A percentile compares a stretch with the other conserved stretches of the same genome.
Evolutionary conservation across 2,888 invertebrate genomes (phyloP).

Genomic region (Diploptera punctata): DNA sequence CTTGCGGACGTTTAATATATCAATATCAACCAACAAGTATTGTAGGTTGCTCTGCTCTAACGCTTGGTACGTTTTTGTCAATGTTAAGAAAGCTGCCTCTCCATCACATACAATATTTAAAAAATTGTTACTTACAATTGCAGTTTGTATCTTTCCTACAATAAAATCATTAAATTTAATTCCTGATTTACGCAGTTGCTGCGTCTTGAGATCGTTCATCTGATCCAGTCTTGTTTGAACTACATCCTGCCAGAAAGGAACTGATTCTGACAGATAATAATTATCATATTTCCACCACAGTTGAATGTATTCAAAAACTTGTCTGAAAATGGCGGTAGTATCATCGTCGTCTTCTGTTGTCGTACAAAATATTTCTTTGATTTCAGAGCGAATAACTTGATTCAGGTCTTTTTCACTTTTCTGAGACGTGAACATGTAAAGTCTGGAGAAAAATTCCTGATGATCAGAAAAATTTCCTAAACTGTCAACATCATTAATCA

Average conservation of each 20-base stretch:
- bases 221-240: not conserved
- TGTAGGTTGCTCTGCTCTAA: not conserved
- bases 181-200: not conserved
- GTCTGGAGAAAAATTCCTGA: not conserved
- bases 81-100: not conserved
- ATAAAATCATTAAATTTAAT: not conserved
- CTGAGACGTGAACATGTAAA: not conserved
- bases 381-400: not conserved
- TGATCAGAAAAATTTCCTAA: not conserved
- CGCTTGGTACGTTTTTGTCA: not conserved
- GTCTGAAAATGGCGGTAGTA: not conserved
- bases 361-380: not conserved
- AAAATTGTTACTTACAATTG: not conserved
- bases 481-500: not conserved
- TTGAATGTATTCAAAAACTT: not conserved
- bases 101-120: not conserved
- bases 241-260: not conserved
- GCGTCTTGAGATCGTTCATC: not conserved
- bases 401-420: not conserved
- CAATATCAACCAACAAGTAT: not conserved
- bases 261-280: not conserved
- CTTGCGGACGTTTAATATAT: not conserved
- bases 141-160: not conserved
- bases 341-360: not conserved
- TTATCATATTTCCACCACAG: conserved; percentile 10